phyloP scores from a whole-genome alignment of 2,797 vertebrate genomes.

The Ambastaia sidthimunki region DNA sequence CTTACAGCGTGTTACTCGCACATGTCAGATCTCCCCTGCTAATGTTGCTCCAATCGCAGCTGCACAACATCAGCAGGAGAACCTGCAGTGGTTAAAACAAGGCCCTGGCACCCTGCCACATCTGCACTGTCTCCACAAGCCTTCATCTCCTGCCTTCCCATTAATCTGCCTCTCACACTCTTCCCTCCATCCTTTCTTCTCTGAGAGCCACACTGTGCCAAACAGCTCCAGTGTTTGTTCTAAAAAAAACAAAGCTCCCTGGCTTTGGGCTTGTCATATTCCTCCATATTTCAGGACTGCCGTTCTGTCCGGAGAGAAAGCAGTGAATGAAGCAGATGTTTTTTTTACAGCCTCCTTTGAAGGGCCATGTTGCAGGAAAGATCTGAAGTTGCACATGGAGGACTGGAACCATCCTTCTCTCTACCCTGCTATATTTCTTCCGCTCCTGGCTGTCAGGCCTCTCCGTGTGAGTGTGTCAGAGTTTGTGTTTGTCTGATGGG shows the following conservation, averaged over 20 bases:
- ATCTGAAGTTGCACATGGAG: slow-evolving; percentile 26
- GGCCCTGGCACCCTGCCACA: slow-evolving; percentile 12
- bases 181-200: slow-evolving; percentile 19
- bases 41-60: slow-evolving; percentile 11
- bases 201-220: slow-evolving; percentile 15
- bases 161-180: slow-evolving; percentile 42
- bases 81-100: neutral
- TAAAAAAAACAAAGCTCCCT: slow-evolving; percentile 49
- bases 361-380: slow-evolving; percentile 8
- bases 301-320: slow-evolving; percentile 17
- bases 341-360: slow-evolving; percentile 46
- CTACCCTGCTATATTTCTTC: neutral
- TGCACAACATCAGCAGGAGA: neutral
- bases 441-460: neutral
- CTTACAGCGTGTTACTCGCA: slow-evolving; percentile 2
- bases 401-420: neutral
- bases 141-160: slow-evolving; percentile 27
- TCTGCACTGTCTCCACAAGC: slow-evolving; percentile 38
- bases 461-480: neutral
- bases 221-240: slow-evolving; percentile 43
- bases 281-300: slow-evolving; percentile 26
- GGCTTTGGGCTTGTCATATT: slow-evolving; percentile 32
- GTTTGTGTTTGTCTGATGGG: slow-evolving; percentile 12
- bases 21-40: neutral
- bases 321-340: slow-evolving; percentile 33